Percentiles rank a stretch among this genome's conserved stretches.
These are phyloP conservation scores for Dorcus parallelipipedus DNA, from an alignment of 2,888 invertebrate species.

Conservation along the genomic window DNA sequence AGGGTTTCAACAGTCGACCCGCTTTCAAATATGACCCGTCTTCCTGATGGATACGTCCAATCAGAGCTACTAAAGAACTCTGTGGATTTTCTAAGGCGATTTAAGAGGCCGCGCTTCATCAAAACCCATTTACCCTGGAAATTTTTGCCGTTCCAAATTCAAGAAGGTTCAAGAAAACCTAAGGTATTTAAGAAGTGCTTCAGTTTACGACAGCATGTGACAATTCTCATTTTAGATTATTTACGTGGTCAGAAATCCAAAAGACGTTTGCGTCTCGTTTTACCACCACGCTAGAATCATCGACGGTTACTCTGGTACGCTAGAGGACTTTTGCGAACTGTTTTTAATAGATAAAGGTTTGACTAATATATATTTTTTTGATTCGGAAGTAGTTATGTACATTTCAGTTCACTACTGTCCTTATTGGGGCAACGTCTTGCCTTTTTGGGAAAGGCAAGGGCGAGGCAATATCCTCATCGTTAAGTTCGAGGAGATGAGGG, in stretches of 20 bases:
- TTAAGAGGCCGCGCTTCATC: slow-evolving; percentile 15
- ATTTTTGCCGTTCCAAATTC: slow-evolving; percentile 24
- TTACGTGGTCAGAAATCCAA: slow-evolving; percentile 69
- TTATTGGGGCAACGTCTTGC: slow-evolving; percentile 38
- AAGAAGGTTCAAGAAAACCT: slow-evolving; percentile 36
- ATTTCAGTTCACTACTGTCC: slow-evolving; percentile 33
- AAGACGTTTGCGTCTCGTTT: slow-evolving; percentile 69
- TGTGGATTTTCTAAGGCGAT: neutral
- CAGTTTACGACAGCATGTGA: slow-evolving; percentile 17
- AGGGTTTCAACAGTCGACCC: too few relatives aligned
- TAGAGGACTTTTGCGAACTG: slow-evolving; percentile 58
- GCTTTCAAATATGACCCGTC: neutral
- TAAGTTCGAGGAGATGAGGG: slow-evolving; percentile 39
- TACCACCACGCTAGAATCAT: slow-evolving; percentile 64
- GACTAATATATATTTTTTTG: slow-evolving; percentile 26
- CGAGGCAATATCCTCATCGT: slow-evolving; percentile 39
- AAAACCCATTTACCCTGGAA: slow-evolving; percentile 27
- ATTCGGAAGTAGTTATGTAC: neutral
- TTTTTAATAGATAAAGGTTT: slow-evolving; percentile 59
- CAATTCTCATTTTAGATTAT: slow-evolving; percentile 53
- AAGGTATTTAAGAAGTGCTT: neutral
- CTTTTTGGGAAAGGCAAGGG: slow-evolving; percentile 40
- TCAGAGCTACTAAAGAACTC: slow-evolving; percentile 3
- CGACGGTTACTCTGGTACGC: slow-evolving; percentile 53
- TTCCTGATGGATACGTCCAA: slow-evolving; percentile 3